phyloP scores from a whole-genome alignment of 2,888 invertebrate genomes.

The Omphaloscelis lunosa region DNA sequence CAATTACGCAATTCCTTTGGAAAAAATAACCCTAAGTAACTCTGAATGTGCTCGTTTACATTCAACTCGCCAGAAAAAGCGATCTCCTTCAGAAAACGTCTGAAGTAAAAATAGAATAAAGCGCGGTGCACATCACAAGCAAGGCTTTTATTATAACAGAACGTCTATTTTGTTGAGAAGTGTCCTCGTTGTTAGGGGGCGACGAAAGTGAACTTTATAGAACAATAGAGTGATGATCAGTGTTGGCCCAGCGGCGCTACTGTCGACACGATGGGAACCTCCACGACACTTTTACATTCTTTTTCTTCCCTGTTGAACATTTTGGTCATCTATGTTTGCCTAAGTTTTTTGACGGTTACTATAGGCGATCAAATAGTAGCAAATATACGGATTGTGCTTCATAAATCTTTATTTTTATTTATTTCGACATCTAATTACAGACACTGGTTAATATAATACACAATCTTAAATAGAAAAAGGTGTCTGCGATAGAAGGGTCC shows the following conservation, averaged over 20 bases:
- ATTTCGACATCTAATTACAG: background rate
- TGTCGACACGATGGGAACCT: conserved; percentile 47
- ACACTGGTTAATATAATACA: background rate
- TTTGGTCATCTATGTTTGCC: conserved; percentile 19
- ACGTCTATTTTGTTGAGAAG: conserved; percentile 59
- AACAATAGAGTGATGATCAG: conserved; percentile 73
- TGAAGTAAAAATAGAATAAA: conserved; percentile 58
- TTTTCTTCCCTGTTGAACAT: conserved; percentile 31
- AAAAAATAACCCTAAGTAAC: conserved; percentile 23
- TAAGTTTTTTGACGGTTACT: conserved; percentile 23
- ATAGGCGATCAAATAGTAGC: conserved; percentile 8
- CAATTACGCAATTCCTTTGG: background rate
- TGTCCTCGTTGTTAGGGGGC: conserved; percentile 62
- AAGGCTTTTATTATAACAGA: conserved; percentile 70
- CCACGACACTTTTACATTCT: conserved; percentile 34
- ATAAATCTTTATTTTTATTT: background rate
- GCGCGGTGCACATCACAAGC: conserved; percentile 45
- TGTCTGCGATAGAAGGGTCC: too few species aligned
- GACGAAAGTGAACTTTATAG: conserved; percentile 69
- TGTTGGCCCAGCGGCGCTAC: conserved; percentile 45
- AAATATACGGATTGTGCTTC: background rate
- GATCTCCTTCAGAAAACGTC: conserved; percentile 15
- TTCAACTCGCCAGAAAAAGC: conserved; percentile 45
- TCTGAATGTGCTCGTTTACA: conserved; percentile 43
- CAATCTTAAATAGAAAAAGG: background rate